Evolutionary conservation across 2,113 vertebrate genomes (phyloP).

Genomic region (Microtus oregoni): DNA sequence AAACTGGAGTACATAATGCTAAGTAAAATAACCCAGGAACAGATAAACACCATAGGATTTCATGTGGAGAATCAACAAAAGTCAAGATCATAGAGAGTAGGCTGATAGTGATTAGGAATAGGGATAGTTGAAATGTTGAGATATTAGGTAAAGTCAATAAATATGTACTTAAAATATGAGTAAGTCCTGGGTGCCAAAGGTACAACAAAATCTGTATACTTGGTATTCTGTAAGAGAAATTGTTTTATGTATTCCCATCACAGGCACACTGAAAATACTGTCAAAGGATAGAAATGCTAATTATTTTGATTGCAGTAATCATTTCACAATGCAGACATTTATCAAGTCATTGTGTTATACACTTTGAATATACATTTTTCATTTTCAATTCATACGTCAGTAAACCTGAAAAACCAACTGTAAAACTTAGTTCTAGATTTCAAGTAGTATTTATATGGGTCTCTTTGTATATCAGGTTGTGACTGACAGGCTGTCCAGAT

Average conservation of each 20-base stretch:
- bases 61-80: not conserved
- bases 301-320: not conserved
- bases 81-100: not conserved
- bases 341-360: not conserved
- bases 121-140: not conserved
- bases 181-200: not conserved
- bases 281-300: not conserved
- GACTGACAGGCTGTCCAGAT: not conserved
- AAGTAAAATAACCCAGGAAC: not conserved
- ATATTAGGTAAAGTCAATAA: not conserved
- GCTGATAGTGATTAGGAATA: not conserved
- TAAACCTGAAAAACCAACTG: not conserved
- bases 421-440: not conserved
- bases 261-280: not conserved
- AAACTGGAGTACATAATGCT: not conserved
- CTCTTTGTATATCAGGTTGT: not conserved
- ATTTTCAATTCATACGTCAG: not conserved
- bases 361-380: not conserved
- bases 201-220: not conserved
- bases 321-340: not conserved
- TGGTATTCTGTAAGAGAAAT: not conserved
- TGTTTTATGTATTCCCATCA: not conserved
- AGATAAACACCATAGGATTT: not conserved
- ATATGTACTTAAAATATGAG: not conserved
- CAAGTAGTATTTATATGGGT: not conserved